Percentiles rank a stretch among this genome's conserved stretches.
Evolutionary conservation across 2,797 vertebrate genomes (phyloP).

Genomic region (Aplochiton taeniatus): DNA sequence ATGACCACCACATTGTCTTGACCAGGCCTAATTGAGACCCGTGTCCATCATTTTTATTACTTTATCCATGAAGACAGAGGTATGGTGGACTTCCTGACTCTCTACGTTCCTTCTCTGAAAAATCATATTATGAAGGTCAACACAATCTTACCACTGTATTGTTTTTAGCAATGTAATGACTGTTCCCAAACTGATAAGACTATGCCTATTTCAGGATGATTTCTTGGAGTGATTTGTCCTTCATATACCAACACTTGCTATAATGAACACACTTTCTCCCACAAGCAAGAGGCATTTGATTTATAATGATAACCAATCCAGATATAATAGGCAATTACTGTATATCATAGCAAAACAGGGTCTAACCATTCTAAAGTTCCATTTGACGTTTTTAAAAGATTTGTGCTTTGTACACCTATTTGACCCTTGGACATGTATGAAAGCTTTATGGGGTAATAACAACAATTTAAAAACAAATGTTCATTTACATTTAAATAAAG

Average conservation of each 20-base stretch:
- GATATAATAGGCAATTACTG: too few species aligned
- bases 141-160: conserved; percentile 64
- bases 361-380: too few species aligned
- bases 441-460: not conserved
- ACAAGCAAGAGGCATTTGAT: not conserved
- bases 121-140: conserved; percentile 73
- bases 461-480: not conserved
- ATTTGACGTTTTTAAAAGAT: too few species aligned
- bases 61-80: conserved; percentile 80
- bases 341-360: too few species aligned
- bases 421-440: conserved; percentile 38
- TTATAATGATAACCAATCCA: too few species aligned
- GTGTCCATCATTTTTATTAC: conserved; percentile 83
- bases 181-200: conserved; percentile 77
- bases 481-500: too few species aligned
- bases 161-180: conserved; percentile 66
- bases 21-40: conserved; percentile 65
- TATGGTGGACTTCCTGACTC: conserved; percentile 72
- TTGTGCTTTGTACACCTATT: too few species aligned
- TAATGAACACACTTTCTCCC: not conserved
- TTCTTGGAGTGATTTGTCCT: conserved; percentile 40
- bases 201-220: conserved; percentile 62
- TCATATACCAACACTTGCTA: conserved; percentile 42
- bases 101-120: conserved; percentile 63
- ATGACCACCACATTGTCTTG: conserved; percentile 64